These are phyloP conservation scores for Tryphoninae sp. DNA, from an alignment of 2,888 invertebrate genomes.

Conservation along the genomic window DNA sequence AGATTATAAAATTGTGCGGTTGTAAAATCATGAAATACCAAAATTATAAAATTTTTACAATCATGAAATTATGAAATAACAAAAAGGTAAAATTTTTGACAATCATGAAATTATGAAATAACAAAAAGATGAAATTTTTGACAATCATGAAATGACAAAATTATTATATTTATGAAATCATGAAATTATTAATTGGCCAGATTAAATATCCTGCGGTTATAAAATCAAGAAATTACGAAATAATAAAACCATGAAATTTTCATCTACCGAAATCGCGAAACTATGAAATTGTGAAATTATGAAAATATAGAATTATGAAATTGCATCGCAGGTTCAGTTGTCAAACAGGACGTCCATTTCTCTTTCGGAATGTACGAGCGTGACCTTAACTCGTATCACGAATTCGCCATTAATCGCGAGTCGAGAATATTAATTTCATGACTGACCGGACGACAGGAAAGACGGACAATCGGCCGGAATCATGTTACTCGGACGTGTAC, in stretches of 20 bases:
- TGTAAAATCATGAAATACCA: neutral
- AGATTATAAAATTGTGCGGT: neutral
- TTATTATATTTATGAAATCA: neutral
- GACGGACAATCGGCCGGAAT: constrained; percentile 67
- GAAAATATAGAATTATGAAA: neutral
- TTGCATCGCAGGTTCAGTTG: neutral
- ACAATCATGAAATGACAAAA: neutral
- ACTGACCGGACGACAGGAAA: constrained; percentile 58
- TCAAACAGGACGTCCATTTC: neutral
- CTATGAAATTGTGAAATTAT: neutral
- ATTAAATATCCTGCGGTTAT: neutral
- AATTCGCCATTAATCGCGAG: neutral
- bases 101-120: neutral
- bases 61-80: neutral
- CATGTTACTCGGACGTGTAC: constrained; percentile 74
- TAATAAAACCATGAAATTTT: neutral
- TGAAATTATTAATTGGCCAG: neutral
- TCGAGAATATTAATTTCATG: constrained; percentile 47
- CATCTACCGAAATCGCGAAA: neutral
- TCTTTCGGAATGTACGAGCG: constrained; percentile 43
- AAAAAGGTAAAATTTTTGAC: neutral
- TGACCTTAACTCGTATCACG: constrained; percentile 1
- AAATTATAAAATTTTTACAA: neutral
- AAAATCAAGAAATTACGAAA: neutral
- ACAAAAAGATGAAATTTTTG: neutral